Percentiles rank a stretch among this genome's conserved stretches.
These are phyloP conservation scores for Drosophila prostipennis DNA, from an alignment of 2,888 invertebrate genomes.

Conservation along the genomic window DNA sequence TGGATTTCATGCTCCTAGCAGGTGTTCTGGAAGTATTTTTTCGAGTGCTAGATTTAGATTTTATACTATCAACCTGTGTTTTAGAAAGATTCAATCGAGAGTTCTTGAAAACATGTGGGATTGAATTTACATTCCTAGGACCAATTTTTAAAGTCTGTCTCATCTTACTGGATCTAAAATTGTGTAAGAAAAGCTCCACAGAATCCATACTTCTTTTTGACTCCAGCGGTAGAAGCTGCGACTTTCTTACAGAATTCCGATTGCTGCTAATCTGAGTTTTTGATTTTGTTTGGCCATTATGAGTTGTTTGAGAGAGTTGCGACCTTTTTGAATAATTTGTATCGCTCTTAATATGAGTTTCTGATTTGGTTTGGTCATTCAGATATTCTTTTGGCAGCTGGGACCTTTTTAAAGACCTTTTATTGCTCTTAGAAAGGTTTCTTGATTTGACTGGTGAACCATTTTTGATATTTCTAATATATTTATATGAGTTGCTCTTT, in stretches of 20 bases:
- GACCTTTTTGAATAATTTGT: no score
- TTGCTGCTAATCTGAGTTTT: no score
- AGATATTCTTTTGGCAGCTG: background rate
- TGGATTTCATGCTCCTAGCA: background rate
- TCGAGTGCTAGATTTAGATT: background rate
- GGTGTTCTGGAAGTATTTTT: background rate
- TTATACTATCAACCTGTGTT: background rate
- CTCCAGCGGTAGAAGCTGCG: no score
- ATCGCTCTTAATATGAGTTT: no score
- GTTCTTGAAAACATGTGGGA: no score
- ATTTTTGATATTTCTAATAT: background rate
- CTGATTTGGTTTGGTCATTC: no score
- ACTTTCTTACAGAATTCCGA: no score
- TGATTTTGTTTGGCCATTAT: no score
- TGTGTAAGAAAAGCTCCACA: background rate
- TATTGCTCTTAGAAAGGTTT: background rate
- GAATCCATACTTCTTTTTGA: background rate
- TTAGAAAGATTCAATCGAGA: no score
- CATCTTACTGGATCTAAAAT: background rate
- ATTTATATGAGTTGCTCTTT: background rate
- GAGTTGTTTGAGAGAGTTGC: no score
- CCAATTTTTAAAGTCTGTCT: background rate
- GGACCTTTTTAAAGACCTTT: background rate
- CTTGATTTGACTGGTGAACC: background rate
- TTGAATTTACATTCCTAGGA: background rate